Percentiles rank a stretch among this genome's conserved stretches.
These are phyloP conservation scores for Drosophila navojoa DNA, from an alignment of 1,140 invertebrate genomes.

Conservation along the genomic window DNA sequence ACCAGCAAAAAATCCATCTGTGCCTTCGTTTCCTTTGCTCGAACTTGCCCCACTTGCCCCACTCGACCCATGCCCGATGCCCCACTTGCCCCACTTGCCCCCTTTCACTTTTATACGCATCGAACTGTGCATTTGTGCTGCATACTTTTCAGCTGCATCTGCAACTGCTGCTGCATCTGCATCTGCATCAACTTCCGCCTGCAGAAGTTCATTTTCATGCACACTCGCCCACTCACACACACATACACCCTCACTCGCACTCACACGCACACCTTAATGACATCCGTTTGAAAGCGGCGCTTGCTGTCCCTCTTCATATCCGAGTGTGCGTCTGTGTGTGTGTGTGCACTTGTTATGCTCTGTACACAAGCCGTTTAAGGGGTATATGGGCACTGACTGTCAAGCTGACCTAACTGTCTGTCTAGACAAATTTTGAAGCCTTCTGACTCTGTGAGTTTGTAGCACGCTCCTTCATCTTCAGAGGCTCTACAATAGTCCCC, in stretches of 20 bases:
- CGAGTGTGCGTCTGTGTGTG: not conserved
- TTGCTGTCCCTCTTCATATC: slow-evolving; percentile 39
- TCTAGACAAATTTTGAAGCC: too few relatives aligned
- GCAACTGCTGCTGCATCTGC: slow-evolving; percentile 25
- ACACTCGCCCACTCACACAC: slow-evolving; percentile 21
- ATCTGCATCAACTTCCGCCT: slow-evolving; percentile 10
- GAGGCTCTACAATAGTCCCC: too few relatives aligned
- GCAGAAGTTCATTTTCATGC: slow-evolving; percentile 68
- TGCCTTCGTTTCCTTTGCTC: slow-evolving; percentile 20
- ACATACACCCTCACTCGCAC: slow-evolving; percentile 5
- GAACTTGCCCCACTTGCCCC: slow-evolving; percentile 22
- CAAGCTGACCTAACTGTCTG: too few relatives aligned
- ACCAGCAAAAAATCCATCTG: too few relatives aligned
- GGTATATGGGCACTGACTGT: not conserved
- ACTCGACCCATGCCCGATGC: too few relatives aligned
- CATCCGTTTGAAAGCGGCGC: slow-evolving; percentile 51
- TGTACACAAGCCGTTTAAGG: not conserved
- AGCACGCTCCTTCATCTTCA: too few relatives aligned
- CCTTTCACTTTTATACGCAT: slow-evolving; percentile 20
- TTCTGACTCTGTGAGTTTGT: too few relatives aligned
- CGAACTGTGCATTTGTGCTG: slow-evolving; percentile 47
- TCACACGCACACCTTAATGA: slow-evolving; percentile 65
- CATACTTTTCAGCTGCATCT: slow-evolving; percentile 48
- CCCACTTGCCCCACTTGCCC: slow-evolving; percentile 38
- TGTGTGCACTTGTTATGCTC: slow-evolving; percentile 18